A percentile compares a stretch with the other conserved stretches of the same genome.
phyloP scores from a whole-genome alignment of 2,113 vertebrate species.

The Micromys minutus region DNA sequence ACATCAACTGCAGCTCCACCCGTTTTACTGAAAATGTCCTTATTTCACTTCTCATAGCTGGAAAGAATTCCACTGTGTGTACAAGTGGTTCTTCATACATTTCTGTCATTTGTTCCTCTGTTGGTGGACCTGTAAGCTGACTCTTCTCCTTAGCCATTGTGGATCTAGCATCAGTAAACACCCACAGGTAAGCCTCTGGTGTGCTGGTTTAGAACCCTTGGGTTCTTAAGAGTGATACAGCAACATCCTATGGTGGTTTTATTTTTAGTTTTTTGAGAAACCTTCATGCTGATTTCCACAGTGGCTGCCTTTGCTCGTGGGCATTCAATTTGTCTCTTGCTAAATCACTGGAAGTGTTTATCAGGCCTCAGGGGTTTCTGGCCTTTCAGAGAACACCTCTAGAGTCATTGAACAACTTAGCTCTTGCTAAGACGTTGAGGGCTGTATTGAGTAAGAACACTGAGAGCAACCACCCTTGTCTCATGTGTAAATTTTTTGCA shows the following conservation, averaged over 20 bases:
- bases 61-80: not conserved
- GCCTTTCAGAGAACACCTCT: not conserved
- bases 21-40: not conserved
- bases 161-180: not conserved
- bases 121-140: no score
- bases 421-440: not conserved
- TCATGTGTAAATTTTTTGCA: not conserved
- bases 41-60: not conserved
- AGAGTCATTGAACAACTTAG: not conserved
- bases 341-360: not conserved
- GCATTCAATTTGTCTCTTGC: not conserved
- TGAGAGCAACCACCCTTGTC: not conserved
- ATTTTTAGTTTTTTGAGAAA: not conserved
- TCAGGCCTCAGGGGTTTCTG: not conserved
- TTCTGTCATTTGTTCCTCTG: not conserved
- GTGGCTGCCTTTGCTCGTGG: not conserved
- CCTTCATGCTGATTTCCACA: not conserved
- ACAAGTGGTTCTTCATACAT: not conserved
- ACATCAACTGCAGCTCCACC: not conserved
- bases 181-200: not conserved
- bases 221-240: not conserved
- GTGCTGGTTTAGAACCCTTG: no score
- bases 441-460: not conserved
- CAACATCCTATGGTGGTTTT: not conserved
- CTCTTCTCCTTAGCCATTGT: not conserved